A percentile compares a stretch with the other conserved stretches of the same genome.
These are phyloP conservation scores for Sebastes matsubarae DNA, from an alignment of 2,797 vertebrate species.

Conservation along the genomic window DNA sequence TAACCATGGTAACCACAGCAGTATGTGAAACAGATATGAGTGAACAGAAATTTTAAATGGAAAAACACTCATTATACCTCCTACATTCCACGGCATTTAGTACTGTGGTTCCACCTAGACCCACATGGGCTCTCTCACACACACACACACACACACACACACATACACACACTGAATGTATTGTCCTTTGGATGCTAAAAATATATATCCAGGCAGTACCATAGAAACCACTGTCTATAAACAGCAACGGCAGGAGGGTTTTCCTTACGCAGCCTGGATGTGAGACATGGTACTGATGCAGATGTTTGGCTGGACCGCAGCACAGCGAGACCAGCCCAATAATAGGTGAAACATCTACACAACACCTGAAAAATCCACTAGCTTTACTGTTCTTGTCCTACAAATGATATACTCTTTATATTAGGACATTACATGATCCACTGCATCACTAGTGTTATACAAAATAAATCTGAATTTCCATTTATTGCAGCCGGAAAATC, in stretches of 20 bases:
- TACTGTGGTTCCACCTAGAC: neutral
- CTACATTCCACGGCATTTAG: slow-evolving; percentile 3
- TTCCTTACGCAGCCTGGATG: neutral
- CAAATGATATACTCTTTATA: no score
- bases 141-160: neutral
- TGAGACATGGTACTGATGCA: neutral
- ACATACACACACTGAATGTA: neutral
- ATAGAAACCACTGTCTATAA: neutral
- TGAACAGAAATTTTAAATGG: slow-evolving; percentile 17
- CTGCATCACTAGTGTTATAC: no score
- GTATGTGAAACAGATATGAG: slow-evolving; percentile 24
- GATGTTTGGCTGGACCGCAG: neutral
- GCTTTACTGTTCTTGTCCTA: no score
- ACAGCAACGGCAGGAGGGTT: neutral
- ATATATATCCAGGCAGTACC: neutral
- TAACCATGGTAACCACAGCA: slow-evolving; percentile 55
- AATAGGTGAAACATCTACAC: neutral
- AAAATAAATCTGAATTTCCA: neutral
- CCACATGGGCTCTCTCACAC: neutral
- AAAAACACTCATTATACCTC: neutral
- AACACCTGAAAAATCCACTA: no score
- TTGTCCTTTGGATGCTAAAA: slow-evolving; percentile 3
- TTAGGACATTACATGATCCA: no score
- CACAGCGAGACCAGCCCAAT: neutral
- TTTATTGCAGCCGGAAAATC: neutral